A percentile compares a stretch with the other conserved stretches of the same genome.
Conservation (phyloP, 2,888 invertebrate genomes). For the Ditylenchus weischeri region DNA sequence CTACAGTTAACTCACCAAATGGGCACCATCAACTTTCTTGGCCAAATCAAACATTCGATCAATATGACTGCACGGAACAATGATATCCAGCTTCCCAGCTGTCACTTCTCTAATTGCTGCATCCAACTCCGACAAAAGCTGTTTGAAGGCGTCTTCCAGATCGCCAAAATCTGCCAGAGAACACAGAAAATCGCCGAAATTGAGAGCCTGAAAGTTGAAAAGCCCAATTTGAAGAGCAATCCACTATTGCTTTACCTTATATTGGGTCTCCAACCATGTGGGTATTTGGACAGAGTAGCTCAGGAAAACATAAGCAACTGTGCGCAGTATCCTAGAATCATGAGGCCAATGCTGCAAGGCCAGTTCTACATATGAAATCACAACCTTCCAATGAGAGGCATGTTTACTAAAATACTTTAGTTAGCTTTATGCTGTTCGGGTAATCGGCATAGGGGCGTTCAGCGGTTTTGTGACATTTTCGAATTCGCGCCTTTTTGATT, state of each 20-base stretch:
- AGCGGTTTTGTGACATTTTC: background rate
- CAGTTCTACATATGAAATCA: constrained; percentile 36
- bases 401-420: constrained; percentile 14
- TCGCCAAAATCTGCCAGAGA: constrained; percentile 43
- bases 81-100: constrained; percentile 7
- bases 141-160: constrained; percentile 34
- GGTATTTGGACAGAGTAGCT: constrained; percentile 29
- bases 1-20: background rate
- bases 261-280: constrained; percentile 29
- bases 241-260: constrained; percentile 22
- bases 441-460: background rate
- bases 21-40: constrained; percentile 6
- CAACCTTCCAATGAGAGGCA: constrained; percentile 34
- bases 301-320: constrained; percentile 30
- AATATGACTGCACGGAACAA: constrained; percentile 29
- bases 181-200: constrained; percentile 42
- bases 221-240: background rate
- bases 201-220: constrained; percentile 36
- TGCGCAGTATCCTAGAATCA: constrained; percentile 28
- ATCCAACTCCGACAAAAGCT: constrained; percentile 17
- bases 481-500: background rate
- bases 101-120: constrained; percentile 17
- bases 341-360: constrained; percentile 27
- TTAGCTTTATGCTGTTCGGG: background rate
- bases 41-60: constrained; percentile 25